These are phyloP conservation scores for Muscicapa adusta DNA, from an alignment of 2,113 vertebrate species.

Conservation along the genomic window DNA sequence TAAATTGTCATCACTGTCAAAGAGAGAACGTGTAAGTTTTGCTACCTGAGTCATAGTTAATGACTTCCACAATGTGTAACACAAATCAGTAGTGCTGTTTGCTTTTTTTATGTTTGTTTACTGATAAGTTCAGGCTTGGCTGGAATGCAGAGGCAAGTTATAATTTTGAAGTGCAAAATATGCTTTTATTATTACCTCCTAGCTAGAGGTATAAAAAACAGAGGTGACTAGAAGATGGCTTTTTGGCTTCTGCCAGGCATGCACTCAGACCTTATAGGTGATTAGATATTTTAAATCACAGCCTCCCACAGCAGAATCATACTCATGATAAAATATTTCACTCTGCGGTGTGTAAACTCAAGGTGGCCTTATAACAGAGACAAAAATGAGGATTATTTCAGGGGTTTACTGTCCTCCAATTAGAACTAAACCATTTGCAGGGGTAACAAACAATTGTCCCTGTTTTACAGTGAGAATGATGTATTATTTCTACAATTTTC, in stretches of 20 bases:
- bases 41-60: constrained; percentile 74
- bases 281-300: constrained; percentile 51
- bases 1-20: constrained; percentile 79
- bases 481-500: not conserved
- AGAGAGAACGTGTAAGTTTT: constrained; percentile 61
- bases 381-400: constrained; percentile 5
- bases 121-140: constrained; percentile 45
- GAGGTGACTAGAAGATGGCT: constrained; percentile 34
- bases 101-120: constrained; percentile 63
- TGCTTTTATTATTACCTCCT: constrained; percentile 67
- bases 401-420: not conserved
- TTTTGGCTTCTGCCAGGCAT: constrained; percentile 18
- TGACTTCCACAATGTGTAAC: constrained; percentile 63
- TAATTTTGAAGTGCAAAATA: constrained; percentile 68
- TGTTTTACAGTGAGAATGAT: not conserved
- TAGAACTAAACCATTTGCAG: constrained; percentile 4
- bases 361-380: constrained; percentile 7
- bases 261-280: not conserved
- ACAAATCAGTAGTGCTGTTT: constrained; percentile 67
- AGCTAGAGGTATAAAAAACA: constrained; percentile 53
- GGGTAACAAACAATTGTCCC: not conserved
- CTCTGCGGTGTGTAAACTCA: not conserved
- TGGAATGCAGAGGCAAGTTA: not conserved
- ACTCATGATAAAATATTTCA: constrained; percentile 14
- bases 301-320: not conserved